Evolutionary conservation across 2,888 invertebrate species (phyloP), one percentile per base, ranked within the genome.

Genomic region (Lycia hirtaria): DNA sequence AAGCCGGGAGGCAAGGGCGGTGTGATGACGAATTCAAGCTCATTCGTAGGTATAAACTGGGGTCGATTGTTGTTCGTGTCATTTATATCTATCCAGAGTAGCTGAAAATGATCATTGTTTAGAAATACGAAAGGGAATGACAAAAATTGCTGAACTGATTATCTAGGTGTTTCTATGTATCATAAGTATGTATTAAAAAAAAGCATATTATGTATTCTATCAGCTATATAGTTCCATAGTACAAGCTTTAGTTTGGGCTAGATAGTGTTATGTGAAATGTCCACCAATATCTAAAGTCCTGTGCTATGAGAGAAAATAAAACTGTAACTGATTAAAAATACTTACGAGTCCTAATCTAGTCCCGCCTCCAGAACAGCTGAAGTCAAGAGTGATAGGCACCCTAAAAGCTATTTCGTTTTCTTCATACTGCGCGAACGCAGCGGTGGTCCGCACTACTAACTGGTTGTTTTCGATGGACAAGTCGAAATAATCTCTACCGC

Each of bases 61-160:
- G 93, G 93, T 0, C 68, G 63, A 62, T 93, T 82, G 60, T 92
- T 93, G 66, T 93, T 93, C 10, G 92, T 92, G 61, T 93, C 93
- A 0, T 15, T 69, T 5, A 93, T 80, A n/a, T 64, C 61, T 56
- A 90, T 73, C 14, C 63, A 37, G 15, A 93, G 75, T 1, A 73
- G 63, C 93, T 93, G 81, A 67, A 87, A 90, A 19, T 14, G n/a
- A 26, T 10, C 4, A 19, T 35, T 26, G n/a, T n/a, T n/a, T n/a
- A n/a, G n/a, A n/a, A n/a, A n/a, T n/a, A n/a, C n/a, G n/a, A n/a
- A n/a, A n/a, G n/a, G n/a, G n/a, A n/a, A n/a, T n/a, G n/a, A n/a
- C n/a, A n/a, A n/a, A n/a, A n/a, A n/a, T n/a, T n/a, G n/a, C n/a
- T n/a, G n/a, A n/a, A n/a, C n/a, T n/a, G n/a, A n/a, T n/a, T n/a